Conservation (phyloP, 2,113 vertebrate genomes). For the Puma concolor region DNA sequence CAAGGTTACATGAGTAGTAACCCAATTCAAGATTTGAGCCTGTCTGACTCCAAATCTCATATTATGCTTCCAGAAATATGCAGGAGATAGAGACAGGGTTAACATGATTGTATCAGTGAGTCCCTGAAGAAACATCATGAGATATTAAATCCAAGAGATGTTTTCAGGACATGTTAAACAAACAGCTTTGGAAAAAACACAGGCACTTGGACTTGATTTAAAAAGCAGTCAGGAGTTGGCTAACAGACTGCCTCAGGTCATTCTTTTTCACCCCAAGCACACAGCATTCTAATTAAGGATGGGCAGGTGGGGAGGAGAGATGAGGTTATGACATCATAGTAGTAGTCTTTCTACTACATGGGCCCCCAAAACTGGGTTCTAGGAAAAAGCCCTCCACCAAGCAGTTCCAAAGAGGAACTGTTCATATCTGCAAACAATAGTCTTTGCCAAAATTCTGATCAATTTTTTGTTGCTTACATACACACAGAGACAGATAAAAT, state of each 20-base stretch:
- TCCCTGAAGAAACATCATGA: neutral
- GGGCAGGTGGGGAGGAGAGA: neutral
- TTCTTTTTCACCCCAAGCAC: neutral
- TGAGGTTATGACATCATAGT: neutral
- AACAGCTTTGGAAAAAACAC: neutral
- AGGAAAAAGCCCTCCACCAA: conserved; percentile 10
- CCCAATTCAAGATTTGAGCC: neutral
- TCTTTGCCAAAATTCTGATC: conserved; percentile 32
- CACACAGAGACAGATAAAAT: neutral
- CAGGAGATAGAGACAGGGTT: neutral
- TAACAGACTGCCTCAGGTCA: neutral
- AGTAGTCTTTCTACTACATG: neutral
- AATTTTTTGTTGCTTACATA: neutral
- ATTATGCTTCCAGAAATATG: neutral
- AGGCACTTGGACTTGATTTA: neutral
- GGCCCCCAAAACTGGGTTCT: neutral
- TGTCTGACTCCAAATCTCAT: neutral
- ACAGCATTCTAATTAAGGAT: neutral
- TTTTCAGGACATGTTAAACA: neutral
- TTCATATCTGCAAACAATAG: conserved; percentile 28
- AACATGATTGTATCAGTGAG: neutral
- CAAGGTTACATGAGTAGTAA: neutral
- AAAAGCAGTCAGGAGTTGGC: neutral
- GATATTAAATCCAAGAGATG: neutral
- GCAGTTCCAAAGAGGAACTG: neutral